These are phyloP conservation scores for Palythoa caribaeorum DNA, from an alignment of 92 coral and sea anemone genomes.

Conservation along the genomic window DNA sequence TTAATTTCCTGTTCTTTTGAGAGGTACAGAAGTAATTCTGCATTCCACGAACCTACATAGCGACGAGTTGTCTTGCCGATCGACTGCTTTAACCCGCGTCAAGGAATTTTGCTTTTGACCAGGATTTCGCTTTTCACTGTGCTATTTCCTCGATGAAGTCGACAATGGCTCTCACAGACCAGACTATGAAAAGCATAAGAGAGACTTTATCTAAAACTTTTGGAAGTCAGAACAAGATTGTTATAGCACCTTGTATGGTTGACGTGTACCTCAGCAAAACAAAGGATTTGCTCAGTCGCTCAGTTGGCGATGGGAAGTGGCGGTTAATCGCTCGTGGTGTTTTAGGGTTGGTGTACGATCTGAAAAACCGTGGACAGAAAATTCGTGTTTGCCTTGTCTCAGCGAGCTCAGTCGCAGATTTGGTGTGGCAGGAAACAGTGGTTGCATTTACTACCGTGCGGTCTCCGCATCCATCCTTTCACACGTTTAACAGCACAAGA, in stretches of 20 bases:
- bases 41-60: slow-evolving; percentile 27
- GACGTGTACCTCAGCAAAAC: slow-evolving; percentile 84
- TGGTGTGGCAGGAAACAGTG: slow-evolving; percentile 91
- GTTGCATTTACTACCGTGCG: slow-evolving; percentile 87
- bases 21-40: slow-evolving; percentile 18
- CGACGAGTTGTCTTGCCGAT: slow-evolving; percentile 16
- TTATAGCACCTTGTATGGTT: slow-evolving; percentile 90
- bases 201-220: slow-evolving; percentile 72
- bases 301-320: slow-evolving; percentile 85
- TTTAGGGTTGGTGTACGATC: slow-evolving; percentile 82
- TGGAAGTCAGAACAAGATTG: slow-evolving; percentile 75
- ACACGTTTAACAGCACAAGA: slow-evolving; percentile 85
- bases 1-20: slow-evolving; percentile 46
- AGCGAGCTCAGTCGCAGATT: slow-evolving; percentile 65
- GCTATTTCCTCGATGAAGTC: slow-evolving; percentile 60
- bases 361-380: slow-evolving; percentile 77
- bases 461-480: slow-evolving; percentile 89
- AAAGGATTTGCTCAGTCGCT: slow-evolving; percentile 70
- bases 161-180: slow-evolving; percentile 81
- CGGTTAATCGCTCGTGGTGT: slow-evolving; percentile 75
- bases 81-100: background rate
- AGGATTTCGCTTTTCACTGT: background rate
- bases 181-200: slow-evolving; percentile 72
- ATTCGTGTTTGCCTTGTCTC: slow-evolving; percentile 77
- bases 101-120: background rate